Evolutionary conservation across 2,113 vertebrate genomes (phyloP).

Genomic region (Xiphophorus hellerii): DNA sequence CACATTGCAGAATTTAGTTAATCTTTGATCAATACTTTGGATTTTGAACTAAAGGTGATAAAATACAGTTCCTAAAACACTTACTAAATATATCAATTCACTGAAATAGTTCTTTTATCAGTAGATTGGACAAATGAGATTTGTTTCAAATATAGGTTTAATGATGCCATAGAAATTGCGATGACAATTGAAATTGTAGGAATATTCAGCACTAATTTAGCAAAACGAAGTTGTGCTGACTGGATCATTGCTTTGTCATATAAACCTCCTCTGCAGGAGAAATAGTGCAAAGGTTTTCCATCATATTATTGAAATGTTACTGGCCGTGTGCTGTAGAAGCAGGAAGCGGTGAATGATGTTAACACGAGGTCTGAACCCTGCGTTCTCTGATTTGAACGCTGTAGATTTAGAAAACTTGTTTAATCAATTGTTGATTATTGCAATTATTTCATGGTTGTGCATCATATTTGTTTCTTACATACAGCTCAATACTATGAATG

Average conservation of each 20-base stretch:
- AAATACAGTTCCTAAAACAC: neutral
- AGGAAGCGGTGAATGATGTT: neutral
- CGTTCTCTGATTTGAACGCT: neutral
- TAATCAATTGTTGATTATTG: neutral
- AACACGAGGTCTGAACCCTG: neutral
- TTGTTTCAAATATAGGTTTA: no score
- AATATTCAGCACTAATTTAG: neutral
- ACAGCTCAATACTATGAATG: neutral
- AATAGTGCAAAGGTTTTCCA: no score
- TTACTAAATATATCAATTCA: neutral
- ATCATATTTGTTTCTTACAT: neutral
- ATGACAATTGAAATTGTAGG: neutral
- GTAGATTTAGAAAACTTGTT: neutral
- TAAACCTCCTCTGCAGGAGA: no score
- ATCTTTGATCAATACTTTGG: neutral
- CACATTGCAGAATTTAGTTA: neutral
- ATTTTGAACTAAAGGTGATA: no score
- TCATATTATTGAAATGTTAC: no score
- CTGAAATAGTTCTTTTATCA: no score
- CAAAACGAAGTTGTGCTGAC: neutral
- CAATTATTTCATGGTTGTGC: neutral
- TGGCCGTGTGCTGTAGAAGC: no score
- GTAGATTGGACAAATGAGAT: no score
- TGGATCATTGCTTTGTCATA: neutral
- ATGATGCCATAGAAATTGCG: no score